Evolutionary conservation across 2,797 vertebrate species (phyloP).

Genomic region (Chaunax sp.): DNA sequence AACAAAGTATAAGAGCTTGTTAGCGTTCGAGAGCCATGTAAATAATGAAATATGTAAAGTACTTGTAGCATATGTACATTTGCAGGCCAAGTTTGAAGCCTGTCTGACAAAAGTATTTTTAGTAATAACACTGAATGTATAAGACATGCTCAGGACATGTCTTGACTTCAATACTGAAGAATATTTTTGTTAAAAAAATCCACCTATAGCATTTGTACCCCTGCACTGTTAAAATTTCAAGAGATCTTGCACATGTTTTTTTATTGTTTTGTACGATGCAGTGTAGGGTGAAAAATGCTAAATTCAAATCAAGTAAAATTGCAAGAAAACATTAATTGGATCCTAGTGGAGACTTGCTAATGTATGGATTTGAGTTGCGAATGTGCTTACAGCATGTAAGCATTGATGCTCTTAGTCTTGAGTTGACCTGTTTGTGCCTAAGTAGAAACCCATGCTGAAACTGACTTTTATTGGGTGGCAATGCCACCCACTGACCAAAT

Average conservation of each 20-base stretch:
- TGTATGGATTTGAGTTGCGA: conserved; percentile 56
- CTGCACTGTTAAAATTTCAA: conserved; percentile 85
- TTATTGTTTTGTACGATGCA: conserved; percentile 83
- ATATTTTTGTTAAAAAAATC: conserved; percentile 88
- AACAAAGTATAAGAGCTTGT: conserved; percentile 77
- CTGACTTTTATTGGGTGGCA: conserved; percentile 37
- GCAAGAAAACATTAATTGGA: conserved; percentile 57
- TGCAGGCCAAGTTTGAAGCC: conserved; percentile 87
- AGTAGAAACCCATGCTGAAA: conserved; percentile 58
- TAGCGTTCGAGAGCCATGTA: conserved; percentile 92
- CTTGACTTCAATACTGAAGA: conserved; percentile 87
- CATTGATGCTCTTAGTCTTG: conserved; percentile 23
- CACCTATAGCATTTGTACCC: conserved; percentile 77
- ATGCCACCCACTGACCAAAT: conserved; percentile 49
- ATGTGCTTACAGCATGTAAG: conserved; percentile 45
- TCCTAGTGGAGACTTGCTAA: conserved; percentile 70
- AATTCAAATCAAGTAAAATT: conserved; percentile 72
- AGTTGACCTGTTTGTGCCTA: conserved; percentile 69
- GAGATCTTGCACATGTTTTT: conserved; percentile 87
- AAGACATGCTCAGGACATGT: conserved; percentile 85
- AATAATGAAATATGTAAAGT: conserved; percentile 93
- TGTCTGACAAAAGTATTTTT: conserved; percentile 95
- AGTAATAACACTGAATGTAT: conserved; percentile 98
- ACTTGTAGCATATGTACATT: conserved; percentile 99
- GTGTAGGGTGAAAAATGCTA: conserved; percentile 84